Base-by-base conservation (phyloP, 2,888 invertebrate species). In the Anaspis maculata region DNA sequence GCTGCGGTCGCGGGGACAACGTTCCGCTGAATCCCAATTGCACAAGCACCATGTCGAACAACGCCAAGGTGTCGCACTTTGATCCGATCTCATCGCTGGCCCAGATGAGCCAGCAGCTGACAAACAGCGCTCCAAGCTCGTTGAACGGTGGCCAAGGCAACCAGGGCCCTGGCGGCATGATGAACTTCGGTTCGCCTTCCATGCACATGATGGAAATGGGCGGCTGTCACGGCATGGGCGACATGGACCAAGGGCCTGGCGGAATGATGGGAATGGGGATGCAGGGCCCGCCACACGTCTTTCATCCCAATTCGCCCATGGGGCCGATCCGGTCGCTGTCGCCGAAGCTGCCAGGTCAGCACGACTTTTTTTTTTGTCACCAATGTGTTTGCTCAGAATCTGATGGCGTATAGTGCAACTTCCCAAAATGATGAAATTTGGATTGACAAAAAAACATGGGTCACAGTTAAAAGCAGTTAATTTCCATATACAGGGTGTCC, bases 41-140 rank as follows among this genome's bases (percentile, higher is more conserved):
- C 45, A 70, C 70, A 31, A 69, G 68, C 43, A 62, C 64, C 63
- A 74, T 54, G 66, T 69, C 63, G 51, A 70, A 62, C 59, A 78
- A 57, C 65, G 76, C 64, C 52, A 79, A 76, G 68, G 74, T 65
- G 59, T 71, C 74, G 56, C 87, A 78, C 58, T 92, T 92, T 64
- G 92, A 92, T 70, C 92, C 92, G 1, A 92, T 92, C 52, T 87
- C 90, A 30, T 92, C 91, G 5, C 72, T 92, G 54, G 90, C 91
- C 33, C 91, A 92, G 66, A 92, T 92, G 92, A 89, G 89, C 42
- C 91, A 92, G 57, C 89, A 90, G 59, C 67, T 92, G 44, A 88
- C 90, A 9, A 87, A 82, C 54, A 82, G 83, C 60, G 75, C 74
- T 30, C 70, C 76, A 10, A 74, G 73, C 50, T 73, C 77, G 10